phyloP scores from a whole-genome alignment of 2,888 invertebrate species.

The Noctua fimbriata region DNA sequence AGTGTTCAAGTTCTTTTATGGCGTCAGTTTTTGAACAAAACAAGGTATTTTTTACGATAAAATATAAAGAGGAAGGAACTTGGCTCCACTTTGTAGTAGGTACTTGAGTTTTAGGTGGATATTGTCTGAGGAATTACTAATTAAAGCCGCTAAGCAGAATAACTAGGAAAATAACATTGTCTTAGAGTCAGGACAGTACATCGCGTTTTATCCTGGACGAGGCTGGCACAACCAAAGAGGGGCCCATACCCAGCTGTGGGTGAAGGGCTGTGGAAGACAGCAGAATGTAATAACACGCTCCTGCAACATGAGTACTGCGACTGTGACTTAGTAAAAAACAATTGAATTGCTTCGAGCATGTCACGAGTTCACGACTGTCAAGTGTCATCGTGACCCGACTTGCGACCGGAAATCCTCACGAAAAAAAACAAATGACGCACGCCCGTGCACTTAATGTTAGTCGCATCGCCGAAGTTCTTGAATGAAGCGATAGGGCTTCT shows the following conservation, averaged over 20 bases:
- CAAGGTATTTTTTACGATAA: constrained; percentile 35
- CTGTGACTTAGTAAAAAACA: too few species aligned
- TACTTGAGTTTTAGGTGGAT: background rate
- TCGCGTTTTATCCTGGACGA: too few species aligned
- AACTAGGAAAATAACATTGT: background rate
- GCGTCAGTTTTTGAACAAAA: constrained; percentile 46
- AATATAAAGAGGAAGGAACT: constrained; percentile 32
- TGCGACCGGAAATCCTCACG: too few species aligned
- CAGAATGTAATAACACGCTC: too few species aligned
- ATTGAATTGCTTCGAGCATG: too few species aligned
- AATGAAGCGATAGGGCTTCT: background rate
- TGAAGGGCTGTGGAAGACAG: too few species aligned
- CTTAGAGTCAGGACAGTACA: background rate
- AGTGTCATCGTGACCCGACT: too few species aligned
- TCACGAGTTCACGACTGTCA: too few species aligned
- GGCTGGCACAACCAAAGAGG: too few species aligned
- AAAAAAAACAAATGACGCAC: background rate
- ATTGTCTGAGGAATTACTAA: background rate
- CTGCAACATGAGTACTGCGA: too few species aligned
- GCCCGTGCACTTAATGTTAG: background rate
- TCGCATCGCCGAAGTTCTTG: background rate
- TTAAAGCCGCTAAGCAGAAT: background rate
- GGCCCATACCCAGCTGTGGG: background rate
- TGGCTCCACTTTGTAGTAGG: background rate
- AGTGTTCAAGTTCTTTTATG: constrained; percentile 48